Conservation (phyloP, 2,797 vertebrate species). For the Pelobates cultripes region DNA sequence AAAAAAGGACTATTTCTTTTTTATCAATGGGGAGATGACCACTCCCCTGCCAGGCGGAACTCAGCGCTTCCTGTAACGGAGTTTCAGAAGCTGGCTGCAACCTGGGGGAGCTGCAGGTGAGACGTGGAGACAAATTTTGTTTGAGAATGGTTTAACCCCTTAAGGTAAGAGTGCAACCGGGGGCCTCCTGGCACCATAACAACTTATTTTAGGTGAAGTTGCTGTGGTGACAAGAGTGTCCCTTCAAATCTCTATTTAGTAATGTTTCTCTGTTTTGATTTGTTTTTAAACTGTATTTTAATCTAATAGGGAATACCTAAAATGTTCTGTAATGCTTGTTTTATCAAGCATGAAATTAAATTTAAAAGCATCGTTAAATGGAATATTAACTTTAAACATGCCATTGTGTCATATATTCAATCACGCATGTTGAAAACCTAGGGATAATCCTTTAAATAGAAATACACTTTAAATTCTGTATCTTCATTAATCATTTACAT, state of each 20-base stretch:
- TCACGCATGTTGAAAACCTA: slow-evolving; percentile 56
- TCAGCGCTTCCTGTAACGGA: too few relatives aligned
- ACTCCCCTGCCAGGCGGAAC: too few relatives aligned
- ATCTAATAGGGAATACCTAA: slow-evolving; percentile 64
- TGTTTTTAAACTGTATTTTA: slow-evolving; percentile 67
- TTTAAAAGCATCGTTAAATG: slow-evolving; percentile 75
- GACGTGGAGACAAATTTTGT: too few relatives aligned
- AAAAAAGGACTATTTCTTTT: too few relatives aligned
- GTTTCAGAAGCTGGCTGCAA: too few relatives aligned
- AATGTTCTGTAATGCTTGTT: slow-evolving; percentile 74
- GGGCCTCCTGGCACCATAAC: too few relatives aligned
- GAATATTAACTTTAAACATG: slow-evolving; percentile 75
- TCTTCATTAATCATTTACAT: slow-evolving; percentile 51
- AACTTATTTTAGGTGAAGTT: too few relatives aligned
- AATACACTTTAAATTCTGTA: slow-evolving; percentile 56
- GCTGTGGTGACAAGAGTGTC: too few relatives aligned
- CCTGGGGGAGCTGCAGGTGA: too few relatives aligned
- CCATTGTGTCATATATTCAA: slow-evolving; percentile 66
- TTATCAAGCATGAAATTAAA: slow-evolving; percentile 80
- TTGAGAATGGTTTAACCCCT: too few relatives aligned
- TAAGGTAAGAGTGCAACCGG: too few relatives aligned
- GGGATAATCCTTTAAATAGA: slow-evolving; percentile 48
- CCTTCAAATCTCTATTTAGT: slow-evolving; percentile 43
- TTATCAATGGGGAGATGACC: too few relatives aligned
- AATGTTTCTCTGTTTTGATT: slow-evolving; percentile 48